phyloP scores from a whole-genome alignment of 2,113 vertebrate genomes.

The Cyprinodon variegatus region DNA sequence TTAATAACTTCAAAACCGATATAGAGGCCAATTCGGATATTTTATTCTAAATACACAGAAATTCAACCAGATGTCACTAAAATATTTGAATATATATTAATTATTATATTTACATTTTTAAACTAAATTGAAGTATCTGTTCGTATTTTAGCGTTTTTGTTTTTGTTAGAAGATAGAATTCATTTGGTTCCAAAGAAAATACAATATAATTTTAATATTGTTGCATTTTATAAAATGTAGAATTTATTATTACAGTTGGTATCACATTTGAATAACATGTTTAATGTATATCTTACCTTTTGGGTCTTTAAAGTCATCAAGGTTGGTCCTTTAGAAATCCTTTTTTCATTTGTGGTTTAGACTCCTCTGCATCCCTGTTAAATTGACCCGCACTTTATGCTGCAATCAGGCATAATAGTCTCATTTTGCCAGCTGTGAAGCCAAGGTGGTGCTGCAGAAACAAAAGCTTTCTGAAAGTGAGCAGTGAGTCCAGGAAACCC shows the following conservation, averaged over 20 bases:
- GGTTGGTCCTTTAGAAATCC: background rate
- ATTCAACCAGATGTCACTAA: too few species aligned
- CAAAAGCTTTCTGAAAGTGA: conserved; percentile 43
- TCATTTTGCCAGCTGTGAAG: conserved; percentile 8
- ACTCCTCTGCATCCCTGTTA: background rate
- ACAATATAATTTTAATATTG: too few species aligned
- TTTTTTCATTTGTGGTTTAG: background rate
- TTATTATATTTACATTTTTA: background rate
- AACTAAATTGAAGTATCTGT: background rate
- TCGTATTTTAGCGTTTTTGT: too few species aligned
- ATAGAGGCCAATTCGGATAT: too few species aligned
- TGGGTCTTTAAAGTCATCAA: background rate
- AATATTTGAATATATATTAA: too few species aligned
- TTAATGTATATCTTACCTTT: too few species aligned
- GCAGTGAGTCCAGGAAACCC: conserved; percentile 64
- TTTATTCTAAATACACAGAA: too few species aligned
- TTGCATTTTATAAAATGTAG: too few species aligned
- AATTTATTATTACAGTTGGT: too few species aligned
- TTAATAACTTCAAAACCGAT: too few species aligned
- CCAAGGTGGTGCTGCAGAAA: conserved; percentile 15
- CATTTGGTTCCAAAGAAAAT: too few species aligned
- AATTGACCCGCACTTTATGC: background rate
- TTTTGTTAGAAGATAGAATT: background rate
- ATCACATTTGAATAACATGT: too few species aligned
- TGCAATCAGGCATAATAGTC: background rate